Evolutionary conservation across 2,113 vertebrate genomes (phyloP), one percentile per base, ranked within the genome.

Genomic region (Sterrhoptilus dennistouni): DNA sequence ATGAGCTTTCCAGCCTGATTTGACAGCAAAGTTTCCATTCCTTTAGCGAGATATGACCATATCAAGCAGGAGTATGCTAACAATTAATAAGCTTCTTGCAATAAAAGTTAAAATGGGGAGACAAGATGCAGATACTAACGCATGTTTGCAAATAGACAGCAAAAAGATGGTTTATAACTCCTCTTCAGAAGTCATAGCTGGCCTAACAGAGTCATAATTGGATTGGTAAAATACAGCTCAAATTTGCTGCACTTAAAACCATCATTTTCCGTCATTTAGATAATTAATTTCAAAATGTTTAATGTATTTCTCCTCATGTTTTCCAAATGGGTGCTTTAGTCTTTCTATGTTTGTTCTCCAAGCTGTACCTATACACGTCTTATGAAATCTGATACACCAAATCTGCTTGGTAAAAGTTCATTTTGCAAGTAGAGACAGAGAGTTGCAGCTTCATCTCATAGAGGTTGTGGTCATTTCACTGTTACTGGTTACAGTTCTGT

Each of bases 401-500:
- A 60, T 38, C 38, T 86, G 27, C 15, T 95, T 86, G 47, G 22
- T 49, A 76, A 64, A 82, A 69, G 42, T 27, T 72, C 90, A 57
- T 10, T 71, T 82, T 54, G 33, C 40, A 91, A 63, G 40, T 57
- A 66, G 74, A 77, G 35, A 36, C 57, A 65, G 33, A 86, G 33
- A 77, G 8, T 12, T 75, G 74, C 77, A 65, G 12, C 71, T 90
- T 93, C 68, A 95, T 68, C 64, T 93, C 5, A 2, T 29, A 24
- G 85, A 93, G 57, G 65, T 59, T 81, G 16, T 42, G 63, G 44
- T 70, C 28, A 56, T 83, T 75, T 85, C 56, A 71, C 50, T 53
- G 14, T 56, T 76, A 33, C 50, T 36, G 40, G 12, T 97, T 96
- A 98, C 40, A 98, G 52, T 79, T 98, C 98, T 35, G 96, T 97